Conservation (phyloP, 2,888 invertebrate genomes). For the Iphiclides podalirius region DNA sequence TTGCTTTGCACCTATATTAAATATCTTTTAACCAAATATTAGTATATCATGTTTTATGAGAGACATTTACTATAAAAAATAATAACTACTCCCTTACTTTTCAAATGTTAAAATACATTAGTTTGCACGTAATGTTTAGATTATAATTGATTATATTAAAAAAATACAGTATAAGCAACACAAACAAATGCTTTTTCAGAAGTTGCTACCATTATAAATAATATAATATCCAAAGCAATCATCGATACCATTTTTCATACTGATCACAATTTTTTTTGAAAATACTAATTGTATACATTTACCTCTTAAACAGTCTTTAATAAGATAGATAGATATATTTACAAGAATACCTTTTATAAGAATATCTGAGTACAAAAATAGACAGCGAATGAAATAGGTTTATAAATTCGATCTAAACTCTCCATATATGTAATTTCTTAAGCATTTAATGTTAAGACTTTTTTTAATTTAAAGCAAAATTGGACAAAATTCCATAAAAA, state of each 20-base stretch:
- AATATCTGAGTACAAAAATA: conserved; percentile 23
- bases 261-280: conserved; percentile 21
- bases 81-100: no score
- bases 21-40: no score
- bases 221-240: no score
- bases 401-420: conserved; percentile 24
- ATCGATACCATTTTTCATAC: not conserved
- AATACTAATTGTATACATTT: conserved; percentile 25
- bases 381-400: conserved; percentile 20
- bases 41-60: no score
- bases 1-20: not conserved
- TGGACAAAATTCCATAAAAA: no score
- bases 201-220: no score
- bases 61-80: no score
- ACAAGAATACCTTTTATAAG: conserved; percentile 20
- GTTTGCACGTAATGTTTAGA: not conserved
- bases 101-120: no score
- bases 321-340: conserved; percentile 29
- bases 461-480: not conserved
- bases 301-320: conserved; percentile 34
- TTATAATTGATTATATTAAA: not conserved
- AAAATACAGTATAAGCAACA: not conserved
- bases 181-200: no score
- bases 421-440: not conserved
- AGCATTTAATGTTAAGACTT: conserved; percentile 1